Percentiles rank a stretch among this genome's conserved stretches.
phyloP scores from a whole-genome alignment of 2,113 vertebrate species.

The Anarhynchus alexandrinus region DNA sequence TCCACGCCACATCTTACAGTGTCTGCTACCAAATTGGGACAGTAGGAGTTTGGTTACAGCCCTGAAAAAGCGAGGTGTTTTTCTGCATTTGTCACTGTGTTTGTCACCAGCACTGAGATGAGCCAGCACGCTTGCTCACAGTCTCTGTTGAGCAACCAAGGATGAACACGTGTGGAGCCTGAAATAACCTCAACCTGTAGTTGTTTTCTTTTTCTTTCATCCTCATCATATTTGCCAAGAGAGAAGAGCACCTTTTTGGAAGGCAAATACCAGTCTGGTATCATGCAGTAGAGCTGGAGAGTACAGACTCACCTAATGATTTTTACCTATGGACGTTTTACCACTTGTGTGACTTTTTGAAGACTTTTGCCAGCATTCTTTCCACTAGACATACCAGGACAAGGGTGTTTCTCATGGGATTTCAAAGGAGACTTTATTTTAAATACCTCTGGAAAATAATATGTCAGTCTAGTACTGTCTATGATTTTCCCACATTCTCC shows the following conservation, averaged over 20 bases:
- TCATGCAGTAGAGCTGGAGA: background rate
- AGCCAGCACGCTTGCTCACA: background rate
- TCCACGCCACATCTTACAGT: fast-evolving
- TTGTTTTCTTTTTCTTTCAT: background rate
- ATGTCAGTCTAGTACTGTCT: background rate
- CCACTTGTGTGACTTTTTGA: background rate
- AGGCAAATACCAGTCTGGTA: background rate
- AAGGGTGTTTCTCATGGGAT: background rate
- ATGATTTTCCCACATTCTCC: conserved; percentile 26
- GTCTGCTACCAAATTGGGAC: background rate
- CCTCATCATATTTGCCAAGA: background rate
- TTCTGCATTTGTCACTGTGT: background rate
- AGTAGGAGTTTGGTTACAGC: background rate
- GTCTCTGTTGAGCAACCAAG: background rate
- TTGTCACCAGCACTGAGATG: background rate
- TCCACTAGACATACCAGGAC: background rate
- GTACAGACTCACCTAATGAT: background rate
- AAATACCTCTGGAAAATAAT: conserved; percentile 3
- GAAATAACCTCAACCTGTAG: background rate
- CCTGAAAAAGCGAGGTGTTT: background rate
- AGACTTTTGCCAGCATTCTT: background rate
- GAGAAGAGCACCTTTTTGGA: background rate
- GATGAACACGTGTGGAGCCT: background rate
- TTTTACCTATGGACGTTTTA: background rate
- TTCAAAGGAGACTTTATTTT: background rate